Evolutionary conservation across 1,140 invertebrate species (phyloP).

Genomic region (Ostrea edulis): DNA sequence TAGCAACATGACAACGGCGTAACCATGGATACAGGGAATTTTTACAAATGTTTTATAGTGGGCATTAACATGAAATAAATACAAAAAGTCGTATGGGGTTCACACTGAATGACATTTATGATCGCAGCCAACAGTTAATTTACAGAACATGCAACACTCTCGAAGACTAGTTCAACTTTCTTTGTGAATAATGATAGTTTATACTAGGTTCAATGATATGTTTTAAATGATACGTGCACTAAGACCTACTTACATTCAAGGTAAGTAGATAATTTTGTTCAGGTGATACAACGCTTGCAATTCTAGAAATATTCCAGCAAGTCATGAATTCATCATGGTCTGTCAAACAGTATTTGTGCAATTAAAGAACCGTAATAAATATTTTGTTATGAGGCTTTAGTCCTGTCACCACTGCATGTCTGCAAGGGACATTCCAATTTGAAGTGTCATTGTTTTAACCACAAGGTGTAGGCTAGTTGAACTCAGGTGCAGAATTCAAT

Average conservation of each 20-base stretch:
- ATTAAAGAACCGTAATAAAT: not conserved
- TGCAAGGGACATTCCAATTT: not conserved
- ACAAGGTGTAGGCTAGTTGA: not conserved
- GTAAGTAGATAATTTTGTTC: not conserved
- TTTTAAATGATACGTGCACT: too few species aligned
- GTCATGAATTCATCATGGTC: not conserved
- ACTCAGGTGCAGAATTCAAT: conserved; percentile 24
- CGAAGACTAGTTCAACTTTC: not conserved
- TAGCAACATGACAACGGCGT: conserved; percentile 28
- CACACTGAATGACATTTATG: not conserved
- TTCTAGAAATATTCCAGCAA: not conserved
- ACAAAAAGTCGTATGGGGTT: not conserved
- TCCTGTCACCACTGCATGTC: not conserved
- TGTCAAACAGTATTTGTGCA: not conserved
- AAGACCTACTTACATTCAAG: not conserved
- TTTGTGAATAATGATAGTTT: too few species aligned
- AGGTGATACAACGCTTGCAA: not conserved
- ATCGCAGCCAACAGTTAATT: not conserved
- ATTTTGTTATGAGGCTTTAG: not conserved
- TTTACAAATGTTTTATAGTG: not conserved
- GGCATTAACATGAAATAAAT: not conserved
- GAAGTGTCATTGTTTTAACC: not conserved
- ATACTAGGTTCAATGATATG: too few species aligned
- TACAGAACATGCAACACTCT: not conserved
- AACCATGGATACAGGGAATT: not conserved